Evolutionary conservation across 2,797 vertebrate species (phyloP).

Genomic region (Gadopsis marmoratus): DNA sequence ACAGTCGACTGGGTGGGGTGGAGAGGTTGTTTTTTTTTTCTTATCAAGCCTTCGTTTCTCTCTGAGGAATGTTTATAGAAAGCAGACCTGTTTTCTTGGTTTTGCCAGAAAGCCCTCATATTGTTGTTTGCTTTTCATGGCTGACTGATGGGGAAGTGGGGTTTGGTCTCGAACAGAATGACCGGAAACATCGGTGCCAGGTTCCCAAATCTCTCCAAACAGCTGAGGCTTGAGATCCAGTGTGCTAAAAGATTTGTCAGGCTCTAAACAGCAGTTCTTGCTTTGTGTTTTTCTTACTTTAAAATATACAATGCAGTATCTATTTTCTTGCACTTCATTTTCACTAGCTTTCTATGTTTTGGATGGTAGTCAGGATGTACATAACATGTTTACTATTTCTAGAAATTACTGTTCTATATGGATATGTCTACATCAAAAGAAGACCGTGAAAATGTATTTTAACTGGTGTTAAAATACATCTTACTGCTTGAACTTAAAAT

Average conservation of each 20-base stretch:
- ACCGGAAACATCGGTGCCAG: slow-evolving; percentile 71
- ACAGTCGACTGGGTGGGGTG: slow-evolving; percentile 39
- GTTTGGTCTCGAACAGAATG: slow-evolving; percentile 69
- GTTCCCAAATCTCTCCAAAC: slow-evolving; percentile 36
- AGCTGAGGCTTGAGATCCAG: not conserved
- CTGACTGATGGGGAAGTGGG: slow-evolving; percentile 80
- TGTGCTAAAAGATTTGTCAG: slow-evolving; percentile 39
- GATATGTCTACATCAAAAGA: slow-evolving; percentile 11
- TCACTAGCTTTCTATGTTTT: not conserved
- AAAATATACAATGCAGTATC: not conserved
- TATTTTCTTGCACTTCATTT: not conserved
- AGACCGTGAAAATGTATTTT: not conserved
- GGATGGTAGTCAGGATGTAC: not conserved
- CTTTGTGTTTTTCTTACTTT: not conserved
- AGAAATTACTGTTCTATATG: not conserved
- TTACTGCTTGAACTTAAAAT: slow-evolving; percentile 5
- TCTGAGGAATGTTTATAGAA: slow-evolving; percentile 82
- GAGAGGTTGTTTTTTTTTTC: slow-evolving; percentile 48
- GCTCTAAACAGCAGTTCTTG: not conserved
- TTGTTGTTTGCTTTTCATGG: slow-evolving; percentile 78
- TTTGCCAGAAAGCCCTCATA: slow-evolving; percentile 70
- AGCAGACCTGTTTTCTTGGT: slow-evolving; percentile 76
- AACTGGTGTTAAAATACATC: no score
- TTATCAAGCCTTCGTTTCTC: slow-evolving; percentile 77
- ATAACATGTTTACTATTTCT: not conserved